phyloP scores from a whole-genome alignment of 2,113 vertebrate genomes.

The Actenoides hombroni region DNA sequence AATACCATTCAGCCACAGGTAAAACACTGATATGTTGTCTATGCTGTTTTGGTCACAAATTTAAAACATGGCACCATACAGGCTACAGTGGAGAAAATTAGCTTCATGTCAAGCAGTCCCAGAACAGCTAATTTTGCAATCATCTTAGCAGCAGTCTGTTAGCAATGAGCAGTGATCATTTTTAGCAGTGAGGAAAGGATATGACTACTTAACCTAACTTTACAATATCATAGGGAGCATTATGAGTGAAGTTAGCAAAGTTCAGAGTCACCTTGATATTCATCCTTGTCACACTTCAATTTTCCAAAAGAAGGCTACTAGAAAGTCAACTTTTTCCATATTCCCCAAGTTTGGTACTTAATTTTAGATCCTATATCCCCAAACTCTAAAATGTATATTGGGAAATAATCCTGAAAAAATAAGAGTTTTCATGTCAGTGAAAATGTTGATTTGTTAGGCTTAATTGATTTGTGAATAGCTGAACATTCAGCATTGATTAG shows the following conservation, averaged over 20 bases:
- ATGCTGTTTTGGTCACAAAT: background rate
- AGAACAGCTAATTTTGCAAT: background rate
- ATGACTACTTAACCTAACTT: background rate
- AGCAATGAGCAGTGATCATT: background rate
- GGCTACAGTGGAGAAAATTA: background rate
- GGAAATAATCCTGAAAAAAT: background rate
- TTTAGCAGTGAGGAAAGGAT: background rate
- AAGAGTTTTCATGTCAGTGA: background rate
- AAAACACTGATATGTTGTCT: background rate
- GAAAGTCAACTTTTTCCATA: background rate
- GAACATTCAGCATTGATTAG: background rate
- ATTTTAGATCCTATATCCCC: background rate
- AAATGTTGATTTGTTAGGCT: background rate
- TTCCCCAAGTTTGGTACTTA: background rate
- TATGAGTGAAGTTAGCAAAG: background rate
- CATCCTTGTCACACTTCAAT: background rate
- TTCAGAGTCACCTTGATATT: background rate
- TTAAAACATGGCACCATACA: background rate
- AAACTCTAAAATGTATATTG: background rate
- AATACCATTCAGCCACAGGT: fast-evolving
- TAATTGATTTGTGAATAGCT: background rate
- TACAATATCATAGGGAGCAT: background rate
- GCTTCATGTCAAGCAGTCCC: background rate
- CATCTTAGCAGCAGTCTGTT: background rate
- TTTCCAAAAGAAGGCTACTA: background rate